Percentiles rank a stretch among this genome's conserved stretches.
Evolutionary conservation across 1,140 invertebrate species (phyloP).

Genomic region (Camponotus vicinus): DNA sequence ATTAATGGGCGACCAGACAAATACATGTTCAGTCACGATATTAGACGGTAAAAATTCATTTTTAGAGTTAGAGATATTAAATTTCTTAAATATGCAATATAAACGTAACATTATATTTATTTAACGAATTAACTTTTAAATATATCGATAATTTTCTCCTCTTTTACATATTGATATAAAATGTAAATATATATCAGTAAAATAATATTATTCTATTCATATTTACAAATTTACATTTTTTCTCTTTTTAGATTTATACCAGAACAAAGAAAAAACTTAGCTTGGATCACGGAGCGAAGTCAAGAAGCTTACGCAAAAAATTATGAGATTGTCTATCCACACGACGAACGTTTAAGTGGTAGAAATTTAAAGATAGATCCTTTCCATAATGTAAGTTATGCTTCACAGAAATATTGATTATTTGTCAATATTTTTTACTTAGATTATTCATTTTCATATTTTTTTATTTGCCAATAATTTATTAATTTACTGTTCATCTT

Average conservation of each 20-base stretch:
- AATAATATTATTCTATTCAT: constrained; percentile 5
- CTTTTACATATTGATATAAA: not conserved
- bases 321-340: constrained; percentile 93
- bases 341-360: constrained; percentile 94
- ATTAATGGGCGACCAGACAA: constrained; percentile 92
- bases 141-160: not conserved
- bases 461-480: constrained; percentile 5
- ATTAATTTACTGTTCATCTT: not conserved
- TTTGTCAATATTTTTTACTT: constrained; percentile 29
- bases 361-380: constrained; percentile 90
- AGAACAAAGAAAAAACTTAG: constrained; percentile 89
- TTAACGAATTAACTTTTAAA: constrained; percentile 3
- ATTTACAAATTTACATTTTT: not conserved
- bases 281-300: constrained; percentile 93
- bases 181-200: not conserved
- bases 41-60: constrained; percentile 86
- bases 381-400: constrained; percentile 88
- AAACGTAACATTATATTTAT: not conserved
- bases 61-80: not conserved
- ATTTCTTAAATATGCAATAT: constrained; percentile 2
- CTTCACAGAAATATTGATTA: not conserved
- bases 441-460: constrained; percentile 4
- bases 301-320: constrained; percentile 96
- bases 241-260: constrained; percentile 88
- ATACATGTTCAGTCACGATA: constrained; percentile 95